phyloP scores from a whole-genome alignment of 1,140 invertebrate genomes.

The Archegozetes longisetosus region DNA sequence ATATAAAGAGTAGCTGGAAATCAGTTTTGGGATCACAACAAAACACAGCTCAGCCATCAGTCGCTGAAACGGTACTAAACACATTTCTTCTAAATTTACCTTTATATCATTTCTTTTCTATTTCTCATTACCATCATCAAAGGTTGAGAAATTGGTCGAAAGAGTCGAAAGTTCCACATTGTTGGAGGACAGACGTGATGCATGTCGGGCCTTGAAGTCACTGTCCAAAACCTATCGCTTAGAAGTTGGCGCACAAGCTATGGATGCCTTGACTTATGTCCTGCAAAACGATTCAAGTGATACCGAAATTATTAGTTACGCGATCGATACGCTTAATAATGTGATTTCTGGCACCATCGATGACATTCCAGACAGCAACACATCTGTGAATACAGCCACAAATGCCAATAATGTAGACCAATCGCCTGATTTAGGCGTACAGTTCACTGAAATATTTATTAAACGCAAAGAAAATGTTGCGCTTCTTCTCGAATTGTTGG shows the following conservation, averaged over 20 bases:
- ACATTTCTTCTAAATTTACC: conserved; percentile 30
- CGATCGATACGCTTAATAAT: conserved; percentile 78
- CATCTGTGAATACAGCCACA: no score
- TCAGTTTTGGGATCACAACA: conserved; percentile 67
- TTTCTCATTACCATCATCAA: conserved; percentile 22
- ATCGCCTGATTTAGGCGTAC: conserved; percentile 49
- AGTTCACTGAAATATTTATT: conserved; percentile 97
- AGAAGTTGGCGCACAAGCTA: conserved; percentile 87
- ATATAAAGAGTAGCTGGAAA: conserved; percentile 67
- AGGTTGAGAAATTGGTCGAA: conserved; percentile 86
- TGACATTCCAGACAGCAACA: conserved; percentile 10
- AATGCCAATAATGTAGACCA: not conserved
- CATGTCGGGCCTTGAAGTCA: conserved; percentile 82
- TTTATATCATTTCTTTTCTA: conserved; percentile 5
- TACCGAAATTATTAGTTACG: conserved; percentile 77
- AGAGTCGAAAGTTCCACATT: conserved; percentile 77
- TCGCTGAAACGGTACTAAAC: conserved; percentile 58
- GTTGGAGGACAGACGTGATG: conserved; percentile 86
- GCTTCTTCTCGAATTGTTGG: conserved; percentile 67
- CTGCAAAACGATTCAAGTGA: conserved; percentile 47
- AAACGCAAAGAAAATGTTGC: conserved; percentile 75
- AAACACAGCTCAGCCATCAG: conserved; percentile 51
- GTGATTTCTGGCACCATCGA: conserved; percentile 63
- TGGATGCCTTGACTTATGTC: conserved; percentile 57
- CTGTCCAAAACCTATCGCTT: conserved; percentile 80